phyloP scores from a whole-genome alignment of 2,888 invertebrate genomes.

The Drosophila neonasuta region DNA sequence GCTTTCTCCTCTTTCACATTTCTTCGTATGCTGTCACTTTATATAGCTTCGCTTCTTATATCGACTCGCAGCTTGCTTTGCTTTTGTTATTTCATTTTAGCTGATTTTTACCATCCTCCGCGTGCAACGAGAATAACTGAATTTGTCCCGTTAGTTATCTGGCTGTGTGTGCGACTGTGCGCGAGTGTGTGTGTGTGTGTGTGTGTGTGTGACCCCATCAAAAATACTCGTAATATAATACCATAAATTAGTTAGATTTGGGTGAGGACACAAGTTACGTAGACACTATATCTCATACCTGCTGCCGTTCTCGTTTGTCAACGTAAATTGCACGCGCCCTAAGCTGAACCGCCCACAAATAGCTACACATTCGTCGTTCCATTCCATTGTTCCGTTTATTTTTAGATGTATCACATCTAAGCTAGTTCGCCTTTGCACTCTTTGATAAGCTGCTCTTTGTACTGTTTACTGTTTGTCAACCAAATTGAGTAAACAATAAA shows the following conservation, averaged over 20 bases:
- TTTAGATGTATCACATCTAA: not conserved
- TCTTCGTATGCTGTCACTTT: constrained; percentile 25
- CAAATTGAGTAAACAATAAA: too few relatives aligned
- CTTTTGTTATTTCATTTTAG: constrained; percentile 52
- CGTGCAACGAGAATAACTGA: constrained; percentile 32
- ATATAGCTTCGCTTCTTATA: constrained; percentile 13
- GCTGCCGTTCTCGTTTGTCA: constrained; percentile 14
- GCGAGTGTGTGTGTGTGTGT: not conserved
- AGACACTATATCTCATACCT: constrained; percentile 11
- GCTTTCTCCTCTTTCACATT: not conserved
- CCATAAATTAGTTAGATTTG: constrained; percentile 33
- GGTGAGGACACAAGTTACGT: not conserved
- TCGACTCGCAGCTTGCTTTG: constrained; percentile 27
- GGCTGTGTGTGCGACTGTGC: not conserved
- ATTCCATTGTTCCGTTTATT: constrained; percentile 2
- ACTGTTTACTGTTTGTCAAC: too few relatives aligned
- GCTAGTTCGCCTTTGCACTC: too few relatives aligned
- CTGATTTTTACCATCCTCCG: constrained; percentile 40
- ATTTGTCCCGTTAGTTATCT: constrained; percentile 37
- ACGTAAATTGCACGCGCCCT: not conserved
- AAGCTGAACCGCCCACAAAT: not conserved
- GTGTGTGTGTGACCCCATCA: constrained; percentile 24
- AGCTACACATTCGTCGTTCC: not conserved
- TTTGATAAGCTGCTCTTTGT: too few relatives aligned
- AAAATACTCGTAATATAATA: constrained; percentile 30